Evolutionary conservation across 2,797 vertebrate species (phyloP).

Genomic region (Taenioides sp.): DNA sequence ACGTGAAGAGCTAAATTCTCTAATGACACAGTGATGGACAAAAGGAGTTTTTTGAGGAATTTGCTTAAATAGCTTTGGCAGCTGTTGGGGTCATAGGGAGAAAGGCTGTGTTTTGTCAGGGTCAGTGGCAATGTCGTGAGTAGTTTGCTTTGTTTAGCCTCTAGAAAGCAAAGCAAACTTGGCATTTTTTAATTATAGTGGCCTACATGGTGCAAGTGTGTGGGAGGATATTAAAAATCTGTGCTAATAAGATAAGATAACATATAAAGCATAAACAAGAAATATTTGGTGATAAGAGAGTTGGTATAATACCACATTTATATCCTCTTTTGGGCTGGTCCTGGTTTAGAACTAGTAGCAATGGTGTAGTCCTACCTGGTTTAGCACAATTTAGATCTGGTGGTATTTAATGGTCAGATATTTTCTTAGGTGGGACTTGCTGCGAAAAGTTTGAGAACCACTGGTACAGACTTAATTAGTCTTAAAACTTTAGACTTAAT

Average conservation of each 20-base stretch:
- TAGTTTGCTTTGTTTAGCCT: not conserved
- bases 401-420: not conserved
- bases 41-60: not conserved
- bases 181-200: not conserved
- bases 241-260: not conserved
- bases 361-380: too few relatives aligned
- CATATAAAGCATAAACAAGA: not conserved
- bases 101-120: not conserved
- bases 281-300: too few relatives aligned
- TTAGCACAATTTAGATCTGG: too few relatives aligned
- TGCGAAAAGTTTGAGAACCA: too few relatives aligned
- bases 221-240: not conserved
- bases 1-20: not conserved
- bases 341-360: too few relatives aligned
- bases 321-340: too few relatives aligned
- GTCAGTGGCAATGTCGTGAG: conserved; percentile 4
- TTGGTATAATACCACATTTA: too few relatives aligned
- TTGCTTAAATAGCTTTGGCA: conserved; percentile 2
- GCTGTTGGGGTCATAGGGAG: not conserved
- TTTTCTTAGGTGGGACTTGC: not conserved
- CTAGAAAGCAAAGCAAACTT: not conserved
- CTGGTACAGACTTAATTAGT: too few relatives aligned
- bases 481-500: too few relatives aligned
- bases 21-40: not conserved
- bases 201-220: not conserved